phyloP scores from a whole-genome alignment of 2,113 vertebrate genomes.

The Tiliqua scincoides region DNA sequence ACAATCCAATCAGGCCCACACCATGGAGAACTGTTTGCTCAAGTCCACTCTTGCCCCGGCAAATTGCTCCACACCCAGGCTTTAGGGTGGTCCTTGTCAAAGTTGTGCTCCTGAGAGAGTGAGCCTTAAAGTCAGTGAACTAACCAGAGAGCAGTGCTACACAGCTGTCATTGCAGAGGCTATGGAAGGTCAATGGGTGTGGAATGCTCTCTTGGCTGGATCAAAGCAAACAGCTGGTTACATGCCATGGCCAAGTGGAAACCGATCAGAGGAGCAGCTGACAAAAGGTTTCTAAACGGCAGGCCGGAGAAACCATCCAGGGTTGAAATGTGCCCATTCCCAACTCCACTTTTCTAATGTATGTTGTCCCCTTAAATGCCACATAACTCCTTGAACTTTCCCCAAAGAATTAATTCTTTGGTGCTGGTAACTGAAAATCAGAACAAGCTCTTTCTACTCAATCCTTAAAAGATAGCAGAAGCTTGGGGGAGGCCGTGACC shows the following conservation, averaged over 20 bases:
- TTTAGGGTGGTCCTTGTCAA: neutral
- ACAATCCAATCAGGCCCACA: slow-evolving; percentile 2
- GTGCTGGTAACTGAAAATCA: neutral
- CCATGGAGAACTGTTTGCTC: neutral
- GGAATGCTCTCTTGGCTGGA: slow-evolving; percentile 34
- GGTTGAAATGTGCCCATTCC: slow-evolving; percentile 5
- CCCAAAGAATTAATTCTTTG: neutral
- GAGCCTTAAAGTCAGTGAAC: slow-evolving; percentile 4
- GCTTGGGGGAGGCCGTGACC: neutral
- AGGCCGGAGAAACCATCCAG: slow-evolving; percentile 9
- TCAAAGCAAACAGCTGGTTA: slow-evolving; percentile 38
- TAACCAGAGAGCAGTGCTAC: slow-evolving; percentile 10
- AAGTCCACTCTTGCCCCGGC: neutral
- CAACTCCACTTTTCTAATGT: neutral
- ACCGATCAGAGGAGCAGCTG: slow-evolving; percentile 41
- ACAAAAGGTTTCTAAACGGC: slow-evolving; percentile 23
- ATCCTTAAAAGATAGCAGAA: neutral
- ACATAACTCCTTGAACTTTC: neutral
- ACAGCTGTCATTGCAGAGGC: slow-evolving; percentile 40
- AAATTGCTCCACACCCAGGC: neutral
- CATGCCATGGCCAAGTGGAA: slow-evolving; percentile 28
- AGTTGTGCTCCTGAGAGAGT: neutral
- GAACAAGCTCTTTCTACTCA: neutral
- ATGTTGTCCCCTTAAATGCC: neutral
- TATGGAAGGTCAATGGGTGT: slow-evolving; percentile 23